Conservation (phyloP, 2,888 invertebrate genomes). For the Zhuqinia jingwanae region DNA sequence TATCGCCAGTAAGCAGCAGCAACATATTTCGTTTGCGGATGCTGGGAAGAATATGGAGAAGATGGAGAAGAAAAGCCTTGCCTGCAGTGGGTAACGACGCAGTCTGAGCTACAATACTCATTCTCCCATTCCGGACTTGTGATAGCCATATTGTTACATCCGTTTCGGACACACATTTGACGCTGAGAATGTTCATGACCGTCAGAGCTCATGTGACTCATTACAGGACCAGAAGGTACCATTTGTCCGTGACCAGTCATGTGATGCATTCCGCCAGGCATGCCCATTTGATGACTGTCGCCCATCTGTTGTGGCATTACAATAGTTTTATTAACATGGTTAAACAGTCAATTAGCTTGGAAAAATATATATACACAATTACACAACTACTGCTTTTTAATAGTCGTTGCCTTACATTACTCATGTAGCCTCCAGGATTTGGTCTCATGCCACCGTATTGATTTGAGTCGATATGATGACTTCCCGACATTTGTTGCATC, state of each 20-base stretch:
- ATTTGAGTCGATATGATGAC: constrained; percentile 76
- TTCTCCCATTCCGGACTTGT: constrained; percentile 82
- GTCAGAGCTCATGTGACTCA: constrained; percentile 77
- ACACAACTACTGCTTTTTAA: neutral
- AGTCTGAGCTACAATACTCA: constrained; percentile 83
- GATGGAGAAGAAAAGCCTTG: constrained; percentile 78
- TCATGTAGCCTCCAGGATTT: constrained; percentile 72
- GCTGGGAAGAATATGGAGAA: constrained; percentile 67
- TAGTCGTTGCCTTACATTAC: constrained; percentile 63
- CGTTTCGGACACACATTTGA: constrained; percentile 80
- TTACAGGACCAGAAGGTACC: constrained; percentile 72
- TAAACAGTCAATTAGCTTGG: too few species aligned
- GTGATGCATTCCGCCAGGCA: constrained; percentile 75
- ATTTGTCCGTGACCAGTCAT: constrained; percentile 77
- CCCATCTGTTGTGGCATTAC: constrained; percentile 73
- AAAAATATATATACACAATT: neutral
- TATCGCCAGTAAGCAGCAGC: constrained; percentile 69
- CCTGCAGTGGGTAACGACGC: constrained; percentile 83
- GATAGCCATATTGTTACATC: constrained; percentile 82
- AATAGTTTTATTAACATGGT: too few species aligned
- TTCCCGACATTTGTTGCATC: constrained; percentile 75
- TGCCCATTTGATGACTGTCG: constrained; percentile 75
- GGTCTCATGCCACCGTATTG: constrained; percentile 78
- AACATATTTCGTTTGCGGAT: constrained; percentile 67
- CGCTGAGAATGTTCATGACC: constrained; percentile 77